Conservation (phyloP, 2,888 invertebrate genomes). For the Luperina testacea region DNA sequence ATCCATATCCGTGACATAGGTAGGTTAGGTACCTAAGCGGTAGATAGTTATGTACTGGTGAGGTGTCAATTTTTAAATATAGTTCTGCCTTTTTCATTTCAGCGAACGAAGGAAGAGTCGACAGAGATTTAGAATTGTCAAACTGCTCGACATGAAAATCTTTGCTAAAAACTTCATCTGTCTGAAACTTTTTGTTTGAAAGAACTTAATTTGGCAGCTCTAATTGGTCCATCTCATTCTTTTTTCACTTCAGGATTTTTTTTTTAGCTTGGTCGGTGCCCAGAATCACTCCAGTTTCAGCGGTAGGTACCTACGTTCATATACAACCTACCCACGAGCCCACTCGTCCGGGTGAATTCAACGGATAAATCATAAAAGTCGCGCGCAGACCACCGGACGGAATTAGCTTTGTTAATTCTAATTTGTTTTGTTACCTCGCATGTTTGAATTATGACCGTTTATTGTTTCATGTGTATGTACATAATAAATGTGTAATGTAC, state of each 20-base stretch:
- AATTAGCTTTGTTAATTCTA: conserved; percentile 78
- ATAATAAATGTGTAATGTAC: conserved; percentile 61
- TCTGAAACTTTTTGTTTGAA: background rate
- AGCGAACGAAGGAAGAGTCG: background rate
- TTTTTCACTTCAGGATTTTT: background rate
- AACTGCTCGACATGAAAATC: background rate
- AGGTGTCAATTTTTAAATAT: conserved; percentile 6
- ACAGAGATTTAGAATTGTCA: background rate
- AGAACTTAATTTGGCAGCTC: conserved; percentile 1
- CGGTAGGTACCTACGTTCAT: conserved; percentile 12
- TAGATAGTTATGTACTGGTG: conserved; percentile 32
- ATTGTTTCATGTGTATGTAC: conserved; percentile 71
- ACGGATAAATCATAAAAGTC: conserved; percentile 81
- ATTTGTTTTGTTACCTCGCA: conserved; percentile 73
- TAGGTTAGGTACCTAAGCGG: conserved; percentile 51
- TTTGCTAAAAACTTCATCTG: background rate
- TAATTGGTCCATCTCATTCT: background rate
- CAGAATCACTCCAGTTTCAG: background rate
- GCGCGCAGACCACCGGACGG: conserved; percentile 69
- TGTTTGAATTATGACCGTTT: conserved; percentile 66
- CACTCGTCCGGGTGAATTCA: conserved; percentile 68
- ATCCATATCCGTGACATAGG: conserved; percentile 76
- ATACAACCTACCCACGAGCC: conserved; percentile 49
- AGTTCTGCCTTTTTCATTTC: conserved; percentile 4
- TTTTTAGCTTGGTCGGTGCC: background rate